Evolutionary conservation across 2,113 vertebrate species (phyloP), one percentile per base, ranked within the genome.

Genomic region (Eretmochelys imbricata): DNA sequence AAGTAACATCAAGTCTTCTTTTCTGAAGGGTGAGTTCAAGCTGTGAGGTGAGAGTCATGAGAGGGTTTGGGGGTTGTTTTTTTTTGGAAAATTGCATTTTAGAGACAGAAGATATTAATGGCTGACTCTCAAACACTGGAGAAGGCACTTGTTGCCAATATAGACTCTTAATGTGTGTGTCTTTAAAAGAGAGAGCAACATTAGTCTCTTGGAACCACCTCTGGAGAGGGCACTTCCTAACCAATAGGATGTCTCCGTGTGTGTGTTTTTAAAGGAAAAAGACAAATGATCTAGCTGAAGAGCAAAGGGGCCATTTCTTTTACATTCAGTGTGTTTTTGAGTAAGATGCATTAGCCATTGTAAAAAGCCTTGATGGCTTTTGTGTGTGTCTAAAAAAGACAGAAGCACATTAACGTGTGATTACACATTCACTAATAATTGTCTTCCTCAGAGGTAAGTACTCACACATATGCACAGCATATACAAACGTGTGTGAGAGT

Each of bases 281-380:
- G 50, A 62, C 8, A 82, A 82, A 8, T 5, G 38, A 93, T 14
- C 5, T 35, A 85, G 2, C 0, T 0, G 4, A 90, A 81, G 20
- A 90, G 5, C 29, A 69, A 19, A 79, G 75, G 2, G 84, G 20
- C 0, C 3, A 19, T 6, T 69, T 72, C 5, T 82, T 89, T 14
- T 2, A n/a, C 10, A 53, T 2, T 1, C 0, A 1, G 0, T 1
- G 1, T 76, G 16, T 55, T 79, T 51, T 51, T 6, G 11, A 91
- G 6, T 7, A 84, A 92, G 29, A 27, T 2, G 3, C 35, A 6
- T 17, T 3, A 4, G 24, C 4, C 12, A 10, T 10, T 53, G 13
- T 1, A 1, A 42, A 19, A 86, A 27, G 42, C 19, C 38, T 1
- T 0, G 6, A 2, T 84, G 22, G 38, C 25, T 46, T 48, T 25